A percentile compares a stretch with the other conserved stretches of the same genome.
phyloP scores from a whole-genome alignment of 1,140 invertebrate genomes.

The Drosophila sp. region DNA sequence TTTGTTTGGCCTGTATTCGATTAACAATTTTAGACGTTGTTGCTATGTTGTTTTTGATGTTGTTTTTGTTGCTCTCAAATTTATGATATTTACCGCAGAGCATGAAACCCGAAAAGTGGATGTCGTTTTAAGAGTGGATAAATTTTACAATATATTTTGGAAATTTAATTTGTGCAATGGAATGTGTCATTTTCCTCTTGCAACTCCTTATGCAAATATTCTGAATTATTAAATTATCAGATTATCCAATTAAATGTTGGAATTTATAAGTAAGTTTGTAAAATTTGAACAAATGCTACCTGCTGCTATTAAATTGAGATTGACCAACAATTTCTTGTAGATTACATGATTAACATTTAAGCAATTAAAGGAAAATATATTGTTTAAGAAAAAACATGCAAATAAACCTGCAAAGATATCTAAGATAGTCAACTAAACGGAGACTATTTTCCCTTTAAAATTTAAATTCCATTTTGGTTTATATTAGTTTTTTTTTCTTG shows the following conservation, averaged over 20 bases:
- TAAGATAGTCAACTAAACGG: no score
- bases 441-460: no score
- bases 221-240: constrained; percentile 49
- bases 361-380: no score
- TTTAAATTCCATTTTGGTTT: no score
- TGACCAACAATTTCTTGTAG: no score
- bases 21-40: constrained; percentile 9
- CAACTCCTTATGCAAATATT: constrained; percentile 21
- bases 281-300: not conserved
- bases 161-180: constrained; percentile 26
- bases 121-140: constrained; percentile 19
- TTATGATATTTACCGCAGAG: constrained; percentile 40
- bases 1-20: constrained; percentile 34
- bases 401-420: no score
- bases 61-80: constrained; percentile 24
- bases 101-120: constrained; percentile 25
- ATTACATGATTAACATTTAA: no score
- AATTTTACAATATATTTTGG: constrained; percentile 34
- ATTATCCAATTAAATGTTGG: not conserved
- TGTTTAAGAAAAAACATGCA: no score
- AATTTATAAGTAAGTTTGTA: not conserved
- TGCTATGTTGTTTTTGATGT: not conserved
- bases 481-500: not conserved
- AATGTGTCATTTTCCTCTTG: constrained; percentile 17
- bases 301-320: not conserved